phyloP scores from a whole-genome alignment of 2,888 invertebrate species.

The Dorcus parallelipipedus region DNA sequence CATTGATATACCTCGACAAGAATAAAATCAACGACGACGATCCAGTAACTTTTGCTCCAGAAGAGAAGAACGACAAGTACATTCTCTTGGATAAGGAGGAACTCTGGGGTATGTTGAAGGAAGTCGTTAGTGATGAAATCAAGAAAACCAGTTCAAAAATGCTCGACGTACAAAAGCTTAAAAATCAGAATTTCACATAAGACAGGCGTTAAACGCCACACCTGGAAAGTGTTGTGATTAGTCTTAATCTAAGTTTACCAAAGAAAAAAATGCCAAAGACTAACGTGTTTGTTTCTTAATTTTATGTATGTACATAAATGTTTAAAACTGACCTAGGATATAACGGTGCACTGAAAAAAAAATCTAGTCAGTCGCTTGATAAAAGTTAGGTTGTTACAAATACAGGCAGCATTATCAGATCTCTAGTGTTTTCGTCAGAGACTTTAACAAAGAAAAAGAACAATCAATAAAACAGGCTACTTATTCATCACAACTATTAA shows the following conservation, averaged over 20 bases:
- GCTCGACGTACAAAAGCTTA: not conserved
- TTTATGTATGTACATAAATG: not conserved
- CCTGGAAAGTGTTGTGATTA: slow-evolving; percentile 23
- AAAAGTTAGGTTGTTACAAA: not conserved
- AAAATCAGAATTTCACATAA: slow-evolving; percentile 1
- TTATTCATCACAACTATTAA: too few relatives aligned
- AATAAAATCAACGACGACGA: slow-evolving; percentile 24
- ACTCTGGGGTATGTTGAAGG: slow-evolving; percentile 61
- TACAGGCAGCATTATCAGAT: not conserved
- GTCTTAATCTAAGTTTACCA: slow-evolving; percentile 15
- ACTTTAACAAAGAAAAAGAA: not conserved
- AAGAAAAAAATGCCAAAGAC: slow-evolving; percentile 2
- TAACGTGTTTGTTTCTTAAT: not conserved
- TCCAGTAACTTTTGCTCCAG: slow-evolving; percentile 34
- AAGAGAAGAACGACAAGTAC: slow-evolving; percentile 52
- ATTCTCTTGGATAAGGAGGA: slow-evolving; percentile 59
- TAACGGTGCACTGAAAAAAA: not conserved
- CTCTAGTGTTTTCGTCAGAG: not conserved
- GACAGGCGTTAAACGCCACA: not conserved
- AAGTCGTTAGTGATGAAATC: slow-evolving; percentile 47
- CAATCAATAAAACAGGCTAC: not conserved
- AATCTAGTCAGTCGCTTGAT: not conserved
- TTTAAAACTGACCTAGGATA: not conserved
- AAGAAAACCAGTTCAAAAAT: slow-evolving; percentile 13
- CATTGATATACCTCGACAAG: slow-evolving; percentile 25